Percentiles rank a stretch among this genome's conserved stretches.
These are phyloP conservation scores for Coelopa frigida DNA, from an alignment of 1,140 invertebrate genomes.

Conservation along the genomic window DNA sequence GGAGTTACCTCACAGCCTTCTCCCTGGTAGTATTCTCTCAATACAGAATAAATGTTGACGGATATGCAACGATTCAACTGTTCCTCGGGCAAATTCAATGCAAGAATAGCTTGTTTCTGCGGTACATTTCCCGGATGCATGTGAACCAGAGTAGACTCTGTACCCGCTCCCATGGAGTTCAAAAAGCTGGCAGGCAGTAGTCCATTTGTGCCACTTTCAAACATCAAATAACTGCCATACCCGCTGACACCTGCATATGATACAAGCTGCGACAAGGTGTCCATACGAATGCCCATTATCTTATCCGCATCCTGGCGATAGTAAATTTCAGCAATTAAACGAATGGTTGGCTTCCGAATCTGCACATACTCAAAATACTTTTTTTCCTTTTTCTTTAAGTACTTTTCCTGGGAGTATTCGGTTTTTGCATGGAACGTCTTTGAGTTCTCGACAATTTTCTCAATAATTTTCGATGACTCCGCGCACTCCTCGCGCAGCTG, in stretches of 20 bases:
- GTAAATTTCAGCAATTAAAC: constrained; percentile 70
- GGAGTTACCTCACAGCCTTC: constrained; percentile 8
- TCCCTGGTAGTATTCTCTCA: constrained; percentile 52
- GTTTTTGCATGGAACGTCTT: constrained; percentile 81
- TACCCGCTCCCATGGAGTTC: constrained; percentile 59
- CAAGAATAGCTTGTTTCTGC: constrained; percentile 66
- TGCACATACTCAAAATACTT: constrained; percentile 79
- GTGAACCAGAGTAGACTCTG: constrained; percentile 60
- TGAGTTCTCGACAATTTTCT: constrained; percentile 80
- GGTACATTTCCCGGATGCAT: constrained; percentile 71
- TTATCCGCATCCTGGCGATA: constrained; percentile 68
- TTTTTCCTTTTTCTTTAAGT: constrained; percentile 86
- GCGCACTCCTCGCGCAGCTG: constrained; percentile 65
- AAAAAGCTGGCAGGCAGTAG: constrained; percentile 75
- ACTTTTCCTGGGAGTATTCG: constrained; percentile 89
- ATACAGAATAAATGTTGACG: constrained; percentile 65
- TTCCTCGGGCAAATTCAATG: constrained; percentile 66
- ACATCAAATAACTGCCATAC: constrained; percentile 71
- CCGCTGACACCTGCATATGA: constrained; percentile 71
- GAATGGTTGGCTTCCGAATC: constrained; percentile 65
- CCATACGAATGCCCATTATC: constrained; percentile 71
- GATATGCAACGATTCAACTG: constrained; percentile 58
- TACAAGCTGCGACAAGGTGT: constrained; percentile 81
- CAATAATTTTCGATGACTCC: constrained; percentile 76
- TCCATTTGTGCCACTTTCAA: constrained; percentile 80